Conservation (phyloP, 2,888 invertebrate genomes). For the Dromius quadrimaculatus region DNA sequence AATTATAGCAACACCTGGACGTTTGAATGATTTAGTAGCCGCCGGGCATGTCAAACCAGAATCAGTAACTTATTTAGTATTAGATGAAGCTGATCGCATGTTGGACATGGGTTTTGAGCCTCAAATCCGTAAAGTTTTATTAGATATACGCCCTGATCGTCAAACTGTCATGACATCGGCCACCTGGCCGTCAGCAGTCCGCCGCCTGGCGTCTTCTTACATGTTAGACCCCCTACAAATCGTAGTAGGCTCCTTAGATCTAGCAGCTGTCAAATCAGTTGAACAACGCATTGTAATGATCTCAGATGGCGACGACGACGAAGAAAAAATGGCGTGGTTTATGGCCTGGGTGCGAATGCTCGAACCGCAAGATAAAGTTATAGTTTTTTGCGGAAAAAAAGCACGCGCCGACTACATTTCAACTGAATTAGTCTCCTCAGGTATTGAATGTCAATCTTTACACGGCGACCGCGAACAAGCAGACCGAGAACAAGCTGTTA, state of each 20-base stretch:
- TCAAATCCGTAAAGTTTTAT: constrained; percentile 85
- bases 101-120: constrained; percentile 90
- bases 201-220: constrained; percentile 86
- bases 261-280: constrained; percentile 91
- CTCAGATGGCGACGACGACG: constrained; percentile 76
- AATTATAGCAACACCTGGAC: constrained; percentile 94
- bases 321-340: constrained; percentile 75
- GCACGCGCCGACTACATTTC: constrained; percentile 85
- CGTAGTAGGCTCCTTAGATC: constrained; percentile 87
- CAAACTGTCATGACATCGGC: constrained; percentile 99
- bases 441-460: constrained; percentile 81
- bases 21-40: constrained; percentile 89
- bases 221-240: constrained; percentile 92
- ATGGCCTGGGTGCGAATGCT: constrained; percentile 79
- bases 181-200: constrained; percentile 93
- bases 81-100: constrained; percentile 95
- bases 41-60: constrained; percentile 79
- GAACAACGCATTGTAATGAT: constrained; percentile 83
- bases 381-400: constrained; percentile 93
- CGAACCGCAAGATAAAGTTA: constrained; percentile 83
- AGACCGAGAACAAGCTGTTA: constrained; percentile 85
- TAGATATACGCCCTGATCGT: constrained; percentile 86
- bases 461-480: constrained; percentile 90
- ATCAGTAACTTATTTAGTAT: constrained; percentile 86
- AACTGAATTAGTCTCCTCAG: constrained; percentile 80